A percentile compares a stretch with the other conserved stretches of the same genome.
Evolutionary conservation across 2,113 vertebrate genomes (phyloP).

Genomic region (Eulemur rufifrons): DNA sequence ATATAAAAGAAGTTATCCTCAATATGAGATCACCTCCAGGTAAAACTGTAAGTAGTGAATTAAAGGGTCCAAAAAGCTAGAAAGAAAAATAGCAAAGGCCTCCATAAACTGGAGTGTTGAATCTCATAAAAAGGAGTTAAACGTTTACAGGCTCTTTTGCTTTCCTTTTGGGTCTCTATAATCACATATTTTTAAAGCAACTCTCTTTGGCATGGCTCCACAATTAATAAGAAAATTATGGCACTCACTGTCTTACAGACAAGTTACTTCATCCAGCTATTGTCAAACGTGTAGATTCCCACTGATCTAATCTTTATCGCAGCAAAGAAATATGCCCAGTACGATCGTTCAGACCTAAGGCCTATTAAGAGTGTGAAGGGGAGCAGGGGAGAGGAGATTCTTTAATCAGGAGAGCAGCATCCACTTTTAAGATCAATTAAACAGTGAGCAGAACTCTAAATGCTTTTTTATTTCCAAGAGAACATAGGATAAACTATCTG

Average conservation of each 20-base stretch:
- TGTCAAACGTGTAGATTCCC: conserved; percentile 48
- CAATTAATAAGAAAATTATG: conserved; percentile 62
- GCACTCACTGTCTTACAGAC: conserved; percentile 29
- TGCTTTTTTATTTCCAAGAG: background rate
- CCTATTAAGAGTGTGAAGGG: background rate
- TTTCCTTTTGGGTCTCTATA: conserved; percentile 31
- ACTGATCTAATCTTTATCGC: conserved; percentile 34
- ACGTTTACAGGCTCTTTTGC: background rate
- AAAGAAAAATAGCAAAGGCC: background rate
- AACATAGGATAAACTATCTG: background rate
- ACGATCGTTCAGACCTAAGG: background rate
- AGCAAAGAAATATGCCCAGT: background rate
- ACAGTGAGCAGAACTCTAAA: conserved; percentile 4
- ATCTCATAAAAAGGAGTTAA: background rate
- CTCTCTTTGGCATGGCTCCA: conserved; percentile 50
- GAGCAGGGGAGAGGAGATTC: background rate
- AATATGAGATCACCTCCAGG: background rate
- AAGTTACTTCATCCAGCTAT: conserved; percentile 26
- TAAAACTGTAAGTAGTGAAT: background rate
- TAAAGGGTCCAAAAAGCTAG: background rate
- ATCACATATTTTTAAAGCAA: conserved; percentile 43
- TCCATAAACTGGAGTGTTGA: background rate
- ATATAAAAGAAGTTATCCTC: background rate
- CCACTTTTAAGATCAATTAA: background rate
- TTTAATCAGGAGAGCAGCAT: background rate